These are phyloP conservation scores for Latrodectus geometricus DNA, from an alignment of 1,140 invertebrate species.

Conservation along the genomic window DNA sequence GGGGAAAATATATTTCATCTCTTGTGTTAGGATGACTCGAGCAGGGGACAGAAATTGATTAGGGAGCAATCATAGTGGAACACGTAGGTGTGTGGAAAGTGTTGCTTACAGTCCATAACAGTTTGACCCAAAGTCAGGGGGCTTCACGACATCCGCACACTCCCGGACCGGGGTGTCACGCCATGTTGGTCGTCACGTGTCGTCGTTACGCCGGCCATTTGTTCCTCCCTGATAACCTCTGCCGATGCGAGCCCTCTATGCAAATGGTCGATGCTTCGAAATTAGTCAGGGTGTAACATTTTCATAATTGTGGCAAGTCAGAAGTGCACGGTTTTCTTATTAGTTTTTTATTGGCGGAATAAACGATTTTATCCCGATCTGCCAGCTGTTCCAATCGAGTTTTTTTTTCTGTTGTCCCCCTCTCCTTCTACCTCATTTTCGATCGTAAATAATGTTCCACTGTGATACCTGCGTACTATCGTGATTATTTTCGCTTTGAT, in stretches of 20 bases:
- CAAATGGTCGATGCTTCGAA: constrained; percentile 29
- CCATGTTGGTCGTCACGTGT: constrained; percentile 30
- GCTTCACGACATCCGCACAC: constrained; percentile 4
- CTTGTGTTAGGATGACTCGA: no score
- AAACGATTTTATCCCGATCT: constrained; percentile 49
- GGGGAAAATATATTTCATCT: no score
- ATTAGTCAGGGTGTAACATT: constrained; percentile 59
- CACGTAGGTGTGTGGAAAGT: not conserved
- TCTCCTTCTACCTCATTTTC: not conserved
- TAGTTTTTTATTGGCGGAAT: constrained; percentile 10
- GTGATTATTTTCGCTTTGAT: not conserved
- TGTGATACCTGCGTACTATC: not conserved
- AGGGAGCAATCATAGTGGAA: not conserved
- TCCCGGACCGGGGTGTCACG: constrained; percentile 17
- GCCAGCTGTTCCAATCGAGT: constrained; percentile 39
- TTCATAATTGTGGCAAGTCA: constrained; percentile 52
- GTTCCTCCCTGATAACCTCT: constrained; percentile 35
- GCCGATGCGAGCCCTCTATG: constrained; percentile 10
- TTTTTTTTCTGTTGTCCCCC: not conserved
- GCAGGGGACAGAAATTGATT: not conserved
- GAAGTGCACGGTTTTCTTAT: constrained; percentile 5
- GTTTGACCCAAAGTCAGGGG: constrained; percentile 23
- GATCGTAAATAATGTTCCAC: constrained; percentile 39
- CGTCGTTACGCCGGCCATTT: constrained; percentile 29
- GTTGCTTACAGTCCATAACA: constrained; percentile 32